phyloP scores from a whole-genome alignment of 2,888 invertebrate species.

The Macrophya annulata region DNA sequence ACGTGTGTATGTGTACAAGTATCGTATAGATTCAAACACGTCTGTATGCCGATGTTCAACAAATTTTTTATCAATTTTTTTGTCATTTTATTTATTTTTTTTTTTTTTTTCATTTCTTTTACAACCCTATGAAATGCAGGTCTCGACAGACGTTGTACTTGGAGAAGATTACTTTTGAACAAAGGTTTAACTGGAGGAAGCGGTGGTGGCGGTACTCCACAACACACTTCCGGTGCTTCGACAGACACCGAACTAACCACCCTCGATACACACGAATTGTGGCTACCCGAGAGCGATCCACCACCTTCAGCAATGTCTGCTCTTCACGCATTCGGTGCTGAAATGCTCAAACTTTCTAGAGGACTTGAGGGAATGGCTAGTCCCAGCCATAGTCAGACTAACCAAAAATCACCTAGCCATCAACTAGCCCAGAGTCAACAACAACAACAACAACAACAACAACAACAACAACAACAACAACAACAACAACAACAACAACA shows the following conservation, averaged over 20 bases:
- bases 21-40: not conserved
- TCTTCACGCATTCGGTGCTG: constrained; percentile 92
- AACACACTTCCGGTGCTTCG: constrained; percentile 88
- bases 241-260: constrained; percentile 93
- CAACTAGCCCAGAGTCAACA: constrained; percentile 59
- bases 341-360: constrained; percentile 91
- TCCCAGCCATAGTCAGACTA: constrained; percentile 66
- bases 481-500: too few species aligned
- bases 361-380: constrained; percentile 88
- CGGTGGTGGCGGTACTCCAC: constrained; percentile 80
- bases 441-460: too few species aligned
- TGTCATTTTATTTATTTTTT: not conserved
- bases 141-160: constrained; percentile 89
- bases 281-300: constrained; percentile 89
- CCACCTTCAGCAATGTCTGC: constrained; percentile 92
- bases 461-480: too few species aligned
- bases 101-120: not conserved
- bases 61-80: too few species aligned
- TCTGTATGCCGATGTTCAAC: not conserved
- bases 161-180: constrained; percentile 85
- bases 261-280: constrained; percentile 91
- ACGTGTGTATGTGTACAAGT: too few species aligned
- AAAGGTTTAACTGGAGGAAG: constrained; percentile 68
- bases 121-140: constrained; percentile 61
- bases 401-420: constrained; percentile 64